Percentiles rank a stretch among this genome's conserved stretches.
These are phyloP conservation scores for Cataglyphis albicans DNA, from an alignment of 2,888 invertebrate genomes.

Conservation along the genomic window DNA sequence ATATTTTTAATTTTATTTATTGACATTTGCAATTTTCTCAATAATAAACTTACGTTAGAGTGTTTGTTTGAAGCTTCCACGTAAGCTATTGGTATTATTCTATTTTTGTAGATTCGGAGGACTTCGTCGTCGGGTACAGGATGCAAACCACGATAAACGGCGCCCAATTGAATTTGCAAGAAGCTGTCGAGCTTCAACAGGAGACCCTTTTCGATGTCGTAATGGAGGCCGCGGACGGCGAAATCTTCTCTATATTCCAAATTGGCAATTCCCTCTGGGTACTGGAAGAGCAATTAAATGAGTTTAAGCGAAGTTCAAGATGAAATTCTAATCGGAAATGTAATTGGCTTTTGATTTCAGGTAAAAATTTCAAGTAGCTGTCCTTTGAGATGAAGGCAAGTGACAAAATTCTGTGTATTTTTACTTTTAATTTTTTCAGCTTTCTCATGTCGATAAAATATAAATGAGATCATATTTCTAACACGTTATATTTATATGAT, in stretches of 20 bases:
- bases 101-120: constrained; percentile 93
- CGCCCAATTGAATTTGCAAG: constrained; percentile 97
- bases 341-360: constrained; percentile 69
- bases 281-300: constrained; percentile 88
- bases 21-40: not conserved
- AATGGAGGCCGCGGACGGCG: constrained; percentile 98
- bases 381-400: constrained; percentile 18
- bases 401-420: not conserved
- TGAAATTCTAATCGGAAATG: constrained; percentile 66
- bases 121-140: constrained; percentile 95
- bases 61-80: constrained; percentile 93
- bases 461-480: not conserved
- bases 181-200: constrained; percentile 98
- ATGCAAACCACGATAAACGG: constrained; percentile 95
- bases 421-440: not conserved
- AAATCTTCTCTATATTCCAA: constrained; percentile 96
- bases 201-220: constrained; percentile 97
- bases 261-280: constrained; percentile 93
- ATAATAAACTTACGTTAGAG: constrained; percentile 88
- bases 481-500: not conserved
- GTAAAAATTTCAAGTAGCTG: not conserved
- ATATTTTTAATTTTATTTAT: not conserved
- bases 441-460: constrained; percentile 55
- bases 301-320: constrained; percentile 69
- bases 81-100: constrained; percentile 94